Evolutionary conservation across 2,797 vertebrate species (phyloP), one percentile per base, ranked within the genome.

Genomic region (Pangasius larnaudii): DNA sequence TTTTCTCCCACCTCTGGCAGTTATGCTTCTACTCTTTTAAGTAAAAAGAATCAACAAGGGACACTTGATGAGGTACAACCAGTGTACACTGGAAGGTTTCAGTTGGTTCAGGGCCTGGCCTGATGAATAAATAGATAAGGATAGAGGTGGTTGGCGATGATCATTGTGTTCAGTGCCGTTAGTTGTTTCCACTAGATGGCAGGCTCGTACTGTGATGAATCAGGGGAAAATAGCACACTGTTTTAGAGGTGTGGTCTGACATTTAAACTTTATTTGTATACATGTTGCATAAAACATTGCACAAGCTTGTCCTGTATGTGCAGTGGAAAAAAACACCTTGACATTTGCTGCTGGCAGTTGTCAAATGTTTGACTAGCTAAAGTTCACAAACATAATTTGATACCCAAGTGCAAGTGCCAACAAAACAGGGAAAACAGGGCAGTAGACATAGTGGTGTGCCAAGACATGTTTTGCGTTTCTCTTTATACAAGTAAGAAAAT

Each of bases 141-240:
- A 72, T 39, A 69, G 24, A 27, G 24, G 39, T 6, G 42, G 11
- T 46, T 49, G 46, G n/a, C 53, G n/a, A 78, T 36, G 10, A 53
- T 30, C 5, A 27, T n/a, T 30, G 30, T 36, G 75, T 56, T 80
- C 19, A 58, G 33, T 80, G 58, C 51, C 18, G 58, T 1, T n/a
- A 53, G 11, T 5, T 78, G 51, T 33, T 22, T 58, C 53, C 53
- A 80, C 80, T 67, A 67, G 81, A 67, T 77, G 81, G 81, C 58
- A 78, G 30, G 1, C 59, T 88, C 24, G 14, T 39, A 30, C 69
- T 71, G 36, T 46, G 8, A 46, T 5, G 16, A 69, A 33, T 9
- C 16, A 51, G 11, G 22, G 33, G 42, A 84, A 49, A 5, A 13
- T 84, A n/a, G 61, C 27, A 65, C 27, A 67, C 27, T 30, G 39